These are phyloP conservation scores for Lacerta bilineata DNA, from an alignment of 2,797 vertebrate genomes.

Conservation along the genomic window DNA sequence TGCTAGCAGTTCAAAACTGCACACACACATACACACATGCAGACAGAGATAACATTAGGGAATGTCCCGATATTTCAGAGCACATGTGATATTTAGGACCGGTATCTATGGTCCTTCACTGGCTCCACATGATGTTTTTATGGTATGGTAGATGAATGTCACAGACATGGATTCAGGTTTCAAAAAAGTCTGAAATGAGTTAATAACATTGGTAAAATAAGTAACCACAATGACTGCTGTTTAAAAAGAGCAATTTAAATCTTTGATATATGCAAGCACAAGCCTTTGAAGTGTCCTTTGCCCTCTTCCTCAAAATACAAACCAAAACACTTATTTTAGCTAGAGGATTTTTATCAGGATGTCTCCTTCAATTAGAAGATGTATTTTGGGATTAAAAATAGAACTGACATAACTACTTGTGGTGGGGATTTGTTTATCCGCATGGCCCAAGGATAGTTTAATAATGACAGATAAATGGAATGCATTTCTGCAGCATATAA, in stretches of 20 bases:
- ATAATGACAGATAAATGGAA: neutral
- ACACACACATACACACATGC: no score
- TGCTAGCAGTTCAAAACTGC: neutral
- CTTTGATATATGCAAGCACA: neutral
- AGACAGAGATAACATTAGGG: neutral
- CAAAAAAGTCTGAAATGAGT: neutral
- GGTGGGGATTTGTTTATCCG: constrained; percentile 9
- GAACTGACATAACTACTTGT: constrained; percentile 14
- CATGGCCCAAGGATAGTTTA: neutral
- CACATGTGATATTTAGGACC: neutral
- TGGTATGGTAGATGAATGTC: neutral
- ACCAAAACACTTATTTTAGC: neutral
- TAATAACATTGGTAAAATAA: neutral
- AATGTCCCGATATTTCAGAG: neutral
- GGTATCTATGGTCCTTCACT: neutral
- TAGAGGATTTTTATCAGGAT: constrained; percentile 3
- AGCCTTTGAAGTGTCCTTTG: neutral
- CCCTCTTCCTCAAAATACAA: neutral
- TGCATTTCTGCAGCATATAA: neutral
- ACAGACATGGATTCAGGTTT: neutral
- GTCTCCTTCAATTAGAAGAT: constrained; percentile 15
- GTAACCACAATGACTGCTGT: neutral
- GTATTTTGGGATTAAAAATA: constrained; percentile 13
- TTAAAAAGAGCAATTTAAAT: neutral
- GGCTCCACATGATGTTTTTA: neutral